These are phyloP conservation scores for Enchytraeus crypticus DNA, from an alignment of 2,888 invertebrate genomes.

Conservation along the genomic window DNA sequence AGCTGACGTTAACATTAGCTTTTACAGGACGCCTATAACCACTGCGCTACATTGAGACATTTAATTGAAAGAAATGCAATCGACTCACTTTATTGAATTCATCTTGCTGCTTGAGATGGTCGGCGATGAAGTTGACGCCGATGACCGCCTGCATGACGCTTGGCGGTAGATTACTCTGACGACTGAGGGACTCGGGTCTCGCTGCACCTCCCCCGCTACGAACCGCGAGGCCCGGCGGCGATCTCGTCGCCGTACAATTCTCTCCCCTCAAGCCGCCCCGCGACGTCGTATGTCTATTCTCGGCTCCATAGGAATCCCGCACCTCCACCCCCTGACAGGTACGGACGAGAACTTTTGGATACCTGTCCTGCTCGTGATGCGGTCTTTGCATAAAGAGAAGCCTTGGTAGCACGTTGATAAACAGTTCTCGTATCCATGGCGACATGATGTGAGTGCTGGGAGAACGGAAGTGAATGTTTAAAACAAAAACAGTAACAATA, in stretches of 20 bases:
- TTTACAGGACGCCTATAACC: no score
- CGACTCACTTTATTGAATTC: conserved; percentile 27
- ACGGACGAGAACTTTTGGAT: conserved; percentile 24
- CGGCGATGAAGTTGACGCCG: conserved; percentile 29
- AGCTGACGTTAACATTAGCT: no score
- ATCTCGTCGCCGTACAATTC: not conserved
- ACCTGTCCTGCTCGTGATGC: conserved; percentile 11
- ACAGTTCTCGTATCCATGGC: conserved; percentile 89
- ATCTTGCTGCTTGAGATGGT: conserved; percentile 29
- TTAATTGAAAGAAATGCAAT: no score
- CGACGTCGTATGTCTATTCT: not conserved
- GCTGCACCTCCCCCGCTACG: not conserved
- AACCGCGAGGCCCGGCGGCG: not conserved
- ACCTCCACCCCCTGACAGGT: conserved; percentile 25
- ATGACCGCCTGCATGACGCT: conserved; percentile 28
- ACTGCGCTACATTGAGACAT: no score
- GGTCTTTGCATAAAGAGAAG: conserved; percentile 85
- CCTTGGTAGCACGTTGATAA: conserved; percentile 86
- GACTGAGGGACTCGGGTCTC: not conserved
- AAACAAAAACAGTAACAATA: conserved; percentile 91
- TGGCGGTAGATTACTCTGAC: conserved; percentile 12
- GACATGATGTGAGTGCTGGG: conserved; percentile 97
- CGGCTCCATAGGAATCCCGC: conserved; percentile 14
- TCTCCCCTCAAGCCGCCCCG: not conserved
- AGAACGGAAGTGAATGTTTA: conserved; percentile 94